Conservation (phyloP, 2,888 invertebrate species). For the Drosophila mayaguana region DNA sequence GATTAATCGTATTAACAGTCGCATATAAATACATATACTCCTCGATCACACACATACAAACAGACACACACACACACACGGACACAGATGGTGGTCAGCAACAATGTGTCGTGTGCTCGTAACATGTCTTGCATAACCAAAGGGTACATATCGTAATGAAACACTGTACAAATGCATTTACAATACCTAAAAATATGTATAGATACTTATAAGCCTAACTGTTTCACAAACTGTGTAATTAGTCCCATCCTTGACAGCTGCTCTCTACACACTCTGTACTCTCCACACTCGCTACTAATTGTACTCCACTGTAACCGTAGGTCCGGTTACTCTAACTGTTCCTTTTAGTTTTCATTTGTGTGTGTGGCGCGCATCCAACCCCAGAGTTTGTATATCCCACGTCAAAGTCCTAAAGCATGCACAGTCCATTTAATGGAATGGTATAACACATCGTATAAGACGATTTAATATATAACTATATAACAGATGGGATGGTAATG, state of each 20-base stretch:
- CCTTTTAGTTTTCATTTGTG: conserved; percentile 16
- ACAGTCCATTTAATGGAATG: conserved; percentile 26
- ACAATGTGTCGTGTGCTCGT: conserved; percentile 49
- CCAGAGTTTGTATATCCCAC: conserved; percentile 35
- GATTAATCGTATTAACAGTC: conserved; percentile 33
- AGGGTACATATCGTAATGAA: conserved; percentile 22
- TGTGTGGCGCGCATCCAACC: conserved; percentile 37
- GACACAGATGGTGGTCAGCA: conserved; percentile 21
- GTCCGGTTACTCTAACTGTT: conserved; percentile 26
- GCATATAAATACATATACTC: conserved; percentile 18
- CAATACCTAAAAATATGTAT: conserved; percentile 37
- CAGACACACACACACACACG: conserved; percentile 21
- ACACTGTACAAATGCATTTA: conserved; percentile 58
- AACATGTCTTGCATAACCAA: conserved; percentile 39
- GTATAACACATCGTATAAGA: not conserved
- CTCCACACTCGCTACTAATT: conserved; percentile 41
- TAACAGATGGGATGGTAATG: not conserved
- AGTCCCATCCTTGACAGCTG: conserved; percentile 43
- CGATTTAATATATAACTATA: not conserved
- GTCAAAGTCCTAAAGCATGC: conserved; percentile 20
- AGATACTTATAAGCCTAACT: conserved; percentile 48
- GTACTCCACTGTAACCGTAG: conserved; percentile 35
- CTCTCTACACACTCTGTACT: conserved; percentile 19
- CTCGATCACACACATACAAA: conserved; percentile 11
- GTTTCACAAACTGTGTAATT: conserved; percentile 37